Evolutionary conservation across 2,113 vertebrate genomes (phyloP), one percentile per base, ranked within the genome.

Genomic region (Collichthys lucidus): DNA sequence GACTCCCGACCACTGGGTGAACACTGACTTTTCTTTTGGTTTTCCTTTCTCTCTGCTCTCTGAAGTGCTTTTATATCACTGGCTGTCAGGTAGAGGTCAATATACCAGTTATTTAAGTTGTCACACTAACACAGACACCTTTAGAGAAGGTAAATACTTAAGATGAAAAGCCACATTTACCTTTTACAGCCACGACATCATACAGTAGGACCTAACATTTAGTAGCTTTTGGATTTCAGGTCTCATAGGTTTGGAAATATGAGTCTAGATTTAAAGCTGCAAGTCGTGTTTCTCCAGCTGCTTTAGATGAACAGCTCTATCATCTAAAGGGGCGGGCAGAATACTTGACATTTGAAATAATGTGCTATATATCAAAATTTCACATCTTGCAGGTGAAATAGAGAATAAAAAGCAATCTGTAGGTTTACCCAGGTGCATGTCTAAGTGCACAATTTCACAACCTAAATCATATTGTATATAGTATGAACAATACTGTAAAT

Each of bases 61-160:
- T 55, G 31, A 59, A 72, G 64, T 62, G 71, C 63, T 90, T 90
- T 90, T 65, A 77, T 78, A 83, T 90, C 74, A 79, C 52, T 57
- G 67, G 69, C 64, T 72, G 79, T 44, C 49, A 78, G 71, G 65
- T 49, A 53, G 52, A 71, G 56, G 77, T 79, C 74, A 83, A 80
- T 42, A 53, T 15, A 26, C 10, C 12, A 5, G 19, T 67, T 20
- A 57, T 67, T 76, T 29, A 19, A 77, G 24, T 59, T 74, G 80
- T 76, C 79, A 80, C 40, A 62, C 46, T 49, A 70, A 35, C 57
- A 56, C 44, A 61, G 40, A 74, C n/a, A 24, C 10, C 46, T 69
- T 72, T 56, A 65, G 40, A 74, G 11, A n/a, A 61, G 66, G 53
- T 82, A 82, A 52, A 68, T 50, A 77, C 59, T 31, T 62, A 1